phyloP scores from a whole-genome alignment of 2,113 vertebrate species.

The Ceuthmochares aereus region DNA sequence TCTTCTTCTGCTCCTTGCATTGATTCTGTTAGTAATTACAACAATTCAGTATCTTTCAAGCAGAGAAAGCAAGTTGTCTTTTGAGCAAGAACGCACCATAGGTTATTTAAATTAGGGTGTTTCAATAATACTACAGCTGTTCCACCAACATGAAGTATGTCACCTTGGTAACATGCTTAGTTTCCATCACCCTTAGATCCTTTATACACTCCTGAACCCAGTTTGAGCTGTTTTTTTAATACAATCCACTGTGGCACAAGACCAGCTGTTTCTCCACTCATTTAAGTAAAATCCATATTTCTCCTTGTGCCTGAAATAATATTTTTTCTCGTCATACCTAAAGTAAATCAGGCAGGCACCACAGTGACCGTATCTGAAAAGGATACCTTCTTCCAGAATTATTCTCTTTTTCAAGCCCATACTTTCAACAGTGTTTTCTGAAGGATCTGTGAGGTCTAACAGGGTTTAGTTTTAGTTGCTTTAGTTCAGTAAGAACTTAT shows the following conservation, averaged over 20 bases:
- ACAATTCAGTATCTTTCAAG: neutral
- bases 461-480: constrained; percentile 18
- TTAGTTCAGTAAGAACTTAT: constrained; percentile 39
- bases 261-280: neutral
- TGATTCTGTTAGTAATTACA: neutral
- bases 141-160: constrained; percentile 38
- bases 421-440: neutral
- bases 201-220: constrained; percentile 22
- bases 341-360: neutral
- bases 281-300: constrained; percentile 9
- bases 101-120: neutral
- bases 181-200: constrained; percentile 14
- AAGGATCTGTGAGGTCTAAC: constrained; percentile 7
- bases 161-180: constrained; percentile 42
- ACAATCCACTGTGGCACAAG: neutral
- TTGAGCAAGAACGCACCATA: neutral
- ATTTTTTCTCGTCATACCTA: neutral
- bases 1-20: neutral
- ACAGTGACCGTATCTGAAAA: neutral
- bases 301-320: neutral
- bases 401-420: neutral
- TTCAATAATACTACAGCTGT: constrained; percentile 29
- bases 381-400: neutral
- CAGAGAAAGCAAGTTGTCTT: neutral
- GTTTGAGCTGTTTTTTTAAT: neutral